These are phyloP conservation scores for Anthrax anthrax DNA, from an alignment of 2,888 invertebrate genomes.

Conservation along the genomic window DNA sequence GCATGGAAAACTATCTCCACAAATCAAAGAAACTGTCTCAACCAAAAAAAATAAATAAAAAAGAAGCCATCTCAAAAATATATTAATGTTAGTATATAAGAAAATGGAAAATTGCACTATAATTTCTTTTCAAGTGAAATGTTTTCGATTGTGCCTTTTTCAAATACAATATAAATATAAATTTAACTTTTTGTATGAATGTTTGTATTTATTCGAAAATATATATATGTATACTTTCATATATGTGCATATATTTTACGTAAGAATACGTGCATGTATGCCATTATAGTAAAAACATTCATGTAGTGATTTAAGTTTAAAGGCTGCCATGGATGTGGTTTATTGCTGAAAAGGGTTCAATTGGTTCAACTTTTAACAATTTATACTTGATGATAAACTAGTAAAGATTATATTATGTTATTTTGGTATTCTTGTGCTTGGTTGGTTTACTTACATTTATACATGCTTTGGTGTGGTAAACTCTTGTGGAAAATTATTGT, in stretches of 20 bases:
- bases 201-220: no score
- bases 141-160: conserved; percentile 4
- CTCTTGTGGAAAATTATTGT: no score
- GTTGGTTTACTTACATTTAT: not conserved
- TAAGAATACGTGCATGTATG: no score
- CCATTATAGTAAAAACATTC: no score
- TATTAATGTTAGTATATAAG: not conserved
- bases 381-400: not conserved
- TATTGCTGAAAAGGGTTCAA: conserved; percentile 1
- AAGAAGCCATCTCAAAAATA: not conserved
- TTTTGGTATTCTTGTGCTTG: no score
- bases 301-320: conserved; percentile 4
- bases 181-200: no score
- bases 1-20: conserved; percentile 4
- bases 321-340: conserved; percentile 5
- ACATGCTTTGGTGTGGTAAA: no score
- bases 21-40: conserved; percentile 6
- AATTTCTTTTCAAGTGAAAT: conserved; percentile 4
- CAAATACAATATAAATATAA: not conserved
- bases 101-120: conserved; percentile 1
- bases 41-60: no score
- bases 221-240: no score
- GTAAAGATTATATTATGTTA: not conserved
- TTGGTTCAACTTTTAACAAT: not conserved
- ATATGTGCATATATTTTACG: no score